Base-by-base conservation (phyloP, 2,888 invertebrate species). In the Patella ulyssiponensis region DNA sequence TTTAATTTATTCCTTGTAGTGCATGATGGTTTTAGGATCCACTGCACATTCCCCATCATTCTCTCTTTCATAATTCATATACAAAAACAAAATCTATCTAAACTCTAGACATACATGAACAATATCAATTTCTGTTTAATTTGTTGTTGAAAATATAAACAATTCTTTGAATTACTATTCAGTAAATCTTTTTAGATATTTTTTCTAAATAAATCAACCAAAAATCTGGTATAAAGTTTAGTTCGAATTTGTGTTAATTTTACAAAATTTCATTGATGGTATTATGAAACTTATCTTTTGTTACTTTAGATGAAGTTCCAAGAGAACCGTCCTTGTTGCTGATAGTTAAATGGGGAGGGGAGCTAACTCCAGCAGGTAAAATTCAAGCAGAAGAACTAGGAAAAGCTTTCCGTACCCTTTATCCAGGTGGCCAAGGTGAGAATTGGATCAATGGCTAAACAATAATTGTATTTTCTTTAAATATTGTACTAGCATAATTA, bases 301-400 rank as follows among this genome's bases (percentile, higher is more conserved):
- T 9, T 44, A 44, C 44, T 82, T 79, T 94, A 95, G 88, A 88
- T 85, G 96, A 97, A 92, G 94, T 94, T 80, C 95, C 96, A 3
- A 95, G 96, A 69, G 97, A 98, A 86, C 98, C 99, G 0, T 98
- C 98, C 0, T 93, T 99, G 80, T 96, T 99, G 76, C 93, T 99
- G 84, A 99, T 99, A 82, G 93, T 99, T 82, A 99, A 99, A 93
- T 99, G 99, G 99, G 99, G 99, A 81, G 99, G 99, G 71, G 99
- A 99, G 93, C 93, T 99, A 90, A 99, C 99, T 11, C 98, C 98
- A 0, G 98, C 98, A 2, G 99, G 99, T 3, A 95, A 98, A 84
- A 96, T 97, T 79, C 98, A 99, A 93, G 98, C 99, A 0, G 98
- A 99, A 93, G 98, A 98, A 92, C 93, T 99, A 84, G 99, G 99